Percentiles rank a stretch among this genome's conserved stretches.
Conservation (phyloP, 2,888 invertebrate genomes). For the Drosophila maculinotata region DNA sequence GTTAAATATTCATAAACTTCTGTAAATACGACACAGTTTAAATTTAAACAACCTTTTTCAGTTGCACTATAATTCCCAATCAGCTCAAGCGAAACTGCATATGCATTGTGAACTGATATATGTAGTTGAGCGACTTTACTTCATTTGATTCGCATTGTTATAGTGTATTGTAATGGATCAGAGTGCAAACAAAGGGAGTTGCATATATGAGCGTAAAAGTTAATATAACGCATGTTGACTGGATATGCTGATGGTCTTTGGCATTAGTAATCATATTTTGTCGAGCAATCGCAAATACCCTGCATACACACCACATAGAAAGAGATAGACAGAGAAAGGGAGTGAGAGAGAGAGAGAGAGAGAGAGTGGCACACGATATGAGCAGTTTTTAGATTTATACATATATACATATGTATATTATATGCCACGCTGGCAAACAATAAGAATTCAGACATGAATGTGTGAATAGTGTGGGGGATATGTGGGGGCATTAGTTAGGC, state of each 20-base stretch:
- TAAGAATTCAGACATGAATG: conserved; percentile 58
- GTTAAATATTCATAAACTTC: too few relatives aligned
- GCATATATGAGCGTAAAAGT: conserved; percentile 55
- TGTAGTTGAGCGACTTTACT: conserved; percentile 18
- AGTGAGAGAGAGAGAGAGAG: not conserved
- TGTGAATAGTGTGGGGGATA: not conserved
- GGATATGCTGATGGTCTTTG: conserved; percentile 55
- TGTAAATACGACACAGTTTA: too few relatives aligned
- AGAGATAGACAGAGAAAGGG: not conserved
- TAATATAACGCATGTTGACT: conserved; percentile 61
- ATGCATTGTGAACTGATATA: too few relatives aligned
- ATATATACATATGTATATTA: conserved; percentile 35
- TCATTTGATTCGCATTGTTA: conserved; percentile 6
- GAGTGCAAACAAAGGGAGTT: conserved; percentile 54
- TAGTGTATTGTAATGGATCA: conserved; percentile 43
- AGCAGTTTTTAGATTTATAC: conserved; percentile 77
- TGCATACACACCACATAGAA: conserved; percentile 29
- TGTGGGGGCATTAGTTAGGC: not conserved
- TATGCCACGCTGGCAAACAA: conserved; percentile 65
- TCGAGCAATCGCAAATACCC: conserved; percentile 70
- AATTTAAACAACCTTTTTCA: too few relatives aligned
- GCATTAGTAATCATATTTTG: conserved; percentile 81
- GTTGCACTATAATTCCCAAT: too few relatives aligned
- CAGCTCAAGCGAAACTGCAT: too few relatives aligned
- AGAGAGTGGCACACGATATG: conserved; percentile 47